Evolutionary conservation across 2,888 invertebrate genomes (phyloP).

Genomic region (Mythimna ferrago): DNA sequence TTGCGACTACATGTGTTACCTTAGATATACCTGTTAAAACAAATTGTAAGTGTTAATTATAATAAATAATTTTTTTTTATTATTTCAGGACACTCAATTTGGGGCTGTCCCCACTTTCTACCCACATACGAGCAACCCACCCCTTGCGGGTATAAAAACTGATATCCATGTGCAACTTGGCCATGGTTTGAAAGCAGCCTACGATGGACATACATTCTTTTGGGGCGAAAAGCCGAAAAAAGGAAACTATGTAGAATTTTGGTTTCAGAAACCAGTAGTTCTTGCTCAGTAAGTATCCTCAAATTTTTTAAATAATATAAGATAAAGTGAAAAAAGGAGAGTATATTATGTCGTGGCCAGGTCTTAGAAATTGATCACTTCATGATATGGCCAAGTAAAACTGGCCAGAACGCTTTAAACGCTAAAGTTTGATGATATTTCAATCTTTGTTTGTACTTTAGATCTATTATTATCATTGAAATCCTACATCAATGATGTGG

Average conservation of each 20-base stretch:
- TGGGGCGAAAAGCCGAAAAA: conserved; percentile 97
- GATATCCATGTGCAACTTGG: conserved; percentile 95
- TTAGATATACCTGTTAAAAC: too few species aligned
- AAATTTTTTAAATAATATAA: not conserved
- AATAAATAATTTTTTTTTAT: too few species aligned
- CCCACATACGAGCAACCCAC: conserved; percentile 93
- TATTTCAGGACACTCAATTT: conserved; percentile 95
- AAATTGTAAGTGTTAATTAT: too few species aligned
- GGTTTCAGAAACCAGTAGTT: conserved; percentile 93
- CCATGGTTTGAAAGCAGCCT: conserved; percentile 95
- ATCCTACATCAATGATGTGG: too few species aligned
- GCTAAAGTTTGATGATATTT: too few species aligned
- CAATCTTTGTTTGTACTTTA: too few species aligned
- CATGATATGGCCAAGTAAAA: too few species aligned
- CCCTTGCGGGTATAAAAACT: conserved; percentile 92
- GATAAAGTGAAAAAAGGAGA: not conserved
- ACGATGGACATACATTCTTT: conserved; percentile 96
- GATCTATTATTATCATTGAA: too few species aligned
- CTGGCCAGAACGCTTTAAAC: too few species aligned
- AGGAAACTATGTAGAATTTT: conserved; percentile 95
- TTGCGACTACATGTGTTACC: too few species aligned
- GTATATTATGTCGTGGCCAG: not conserved
- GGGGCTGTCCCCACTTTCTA: conserved; percentile 95
- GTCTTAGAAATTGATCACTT: too few species aligned
- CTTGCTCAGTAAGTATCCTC: conserved; percentile 91